Conservation (phyloP, 1,140 invertebrate genomes). For the Pachyrhynchus sulphureomaculatus region DNA sequence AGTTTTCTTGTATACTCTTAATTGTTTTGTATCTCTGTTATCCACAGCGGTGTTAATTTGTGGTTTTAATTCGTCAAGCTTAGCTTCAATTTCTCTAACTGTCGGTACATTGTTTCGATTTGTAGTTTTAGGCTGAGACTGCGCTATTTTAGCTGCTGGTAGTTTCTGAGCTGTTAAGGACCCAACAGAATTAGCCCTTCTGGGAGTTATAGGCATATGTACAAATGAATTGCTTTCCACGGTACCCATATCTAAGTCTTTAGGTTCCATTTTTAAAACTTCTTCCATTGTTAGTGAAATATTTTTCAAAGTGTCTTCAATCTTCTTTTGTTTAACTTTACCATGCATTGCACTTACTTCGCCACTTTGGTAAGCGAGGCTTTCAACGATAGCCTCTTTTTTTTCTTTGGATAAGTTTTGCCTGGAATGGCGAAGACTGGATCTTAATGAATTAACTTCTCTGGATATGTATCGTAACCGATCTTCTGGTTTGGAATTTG, state of each 20-base stretch:
- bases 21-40: constrained; percentile 24
- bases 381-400: constrained; percentile 15
- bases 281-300: constrained; percentile 27
- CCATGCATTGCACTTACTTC: constrained; percentile 23
- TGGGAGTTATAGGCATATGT: constrained; percentile 12
- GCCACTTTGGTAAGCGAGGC: constrained; percentile 9
- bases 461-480: constrained; percentile 18
- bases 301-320: constrained; percentile 18
- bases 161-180: background rate
- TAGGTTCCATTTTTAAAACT: constrained; percentile 17
- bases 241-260: constrained; percentile 24
- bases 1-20: constrained; percentile 20
- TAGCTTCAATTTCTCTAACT: constrained; percentile 27
- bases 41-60: constrained; percentile 26
- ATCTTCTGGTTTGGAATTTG: constrained; percentile 24
- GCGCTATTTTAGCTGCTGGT: background rate
- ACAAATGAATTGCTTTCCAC: constrained; percentile 30
- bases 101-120: constrained; percentile 7
- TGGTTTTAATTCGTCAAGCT: constrained; percentile 19
- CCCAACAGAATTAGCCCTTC: background rate
- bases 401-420: constrained; percentile 17
- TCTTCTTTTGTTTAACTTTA: constrained; percentile 23
- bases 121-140: background rate
- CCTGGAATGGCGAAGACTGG: background rate
- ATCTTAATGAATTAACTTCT: constrained; percentile 23